Evolutionary conservation across 2,888 invertebrate species (phyloP), one percentile per base, ranked within the genome.

Genomic region (Rhorus exstirpatorius): DNA sequence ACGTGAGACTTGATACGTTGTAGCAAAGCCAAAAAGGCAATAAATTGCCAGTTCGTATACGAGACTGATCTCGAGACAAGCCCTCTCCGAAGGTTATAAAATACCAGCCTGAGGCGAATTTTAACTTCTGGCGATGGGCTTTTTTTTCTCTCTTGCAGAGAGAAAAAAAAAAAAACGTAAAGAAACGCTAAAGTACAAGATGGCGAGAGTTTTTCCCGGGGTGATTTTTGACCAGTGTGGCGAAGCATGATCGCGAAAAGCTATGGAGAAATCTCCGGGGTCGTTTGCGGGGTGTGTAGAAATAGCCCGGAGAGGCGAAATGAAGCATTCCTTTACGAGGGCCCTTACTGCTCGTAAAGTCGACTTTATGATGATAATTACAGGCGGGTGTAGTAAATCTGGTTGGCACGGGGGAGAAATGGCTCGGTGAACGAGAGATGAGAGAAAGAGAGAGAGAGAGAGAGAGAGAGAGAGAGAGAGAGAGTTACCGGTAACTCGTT

Each of bases 331-430:
- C 92, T 92, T 92, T 93, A 92, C 92, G 92, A 92, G 92, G 91
- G 89, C 92, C 90, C 92, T 92, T 92, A 93, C 91, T 90, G 93
- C 91, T 92, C 93, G 92, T 93, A 93, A 93, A 92, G 89, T 91
- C 92, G 92, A 92, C 92, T 93, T 93, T 93, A 93, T 92, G 93
- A 92, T 93, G 93, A 92, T 93, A 93, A 93, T 93, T 93, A 93
- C 91, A 91, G 91, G 89, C 84, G 90, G 91, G 89, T 88, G 92
- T 89, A 92, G 91, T 93, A 92, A 93, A 93, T 92, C 91, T 91
- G 92, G 89, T 88, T 89, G 90, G 88, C 86, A 84, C 84, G 79
- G 85, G 68, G 79, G 17, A 46, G 58, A 67, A 70, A 60, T 26
- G 26, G 19, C 38, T 70, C 35, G 31, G 67, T 46, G 75, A 53